These are phyloP conservation scores for Drosophila mercatorum DNA, from an alignment of 2,888 invertebrate genomes.

Conservation along the genomic window DNA sequence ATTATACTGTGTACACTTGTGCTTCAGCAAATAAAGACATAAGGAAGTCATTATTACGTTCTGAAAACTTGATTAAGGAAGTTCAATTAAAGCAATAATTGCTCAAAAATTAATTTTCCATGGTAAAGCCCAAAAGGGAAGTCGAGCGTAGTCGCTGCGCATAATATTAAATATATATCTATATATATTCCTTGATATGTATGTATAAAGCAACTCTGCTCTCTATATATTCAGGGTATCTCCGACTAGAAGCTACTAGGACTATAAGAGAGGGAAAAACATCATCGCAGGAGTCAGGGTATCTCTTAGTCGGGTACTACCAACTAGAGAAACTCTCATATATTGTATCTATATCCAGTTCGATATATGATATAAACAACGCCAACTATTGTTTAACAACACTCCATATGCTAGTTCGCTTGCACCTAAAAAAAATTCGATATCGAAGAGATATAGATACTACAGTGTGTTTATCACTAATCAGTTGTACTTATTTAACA, in stretches of 20 bases:
- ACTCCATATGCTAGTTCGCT: not conserved
- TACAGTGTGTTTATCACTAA: not conserved
- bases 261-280: not conserved
- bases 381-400: not conserved
- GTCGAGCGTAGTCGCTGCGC: not conserved
- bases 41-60: not conserved
- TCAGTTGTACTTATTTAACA: slow-evolving; percentile 8
- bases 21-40: not conserved
- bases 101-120: slow-evolving; percentile 1
- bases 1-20: too few species aligned
- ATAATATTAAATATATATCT: too few species aligned
- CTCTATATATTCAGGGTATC: not conserved
- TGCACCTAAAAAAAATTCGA: not conserved
- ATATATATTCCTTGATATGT: too few species aligned
- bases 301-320: not conserved
- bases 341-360: not conserved
- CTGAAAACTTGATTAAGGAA: not conserved
- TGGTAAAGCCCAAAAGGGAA: not conserved
- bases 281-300: not conserved
- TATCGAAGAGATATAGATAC: not conserved
- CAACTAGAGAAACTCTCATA: not conserved
- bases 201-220: too few species aligned
- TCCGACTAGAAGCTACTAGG: not conserved
- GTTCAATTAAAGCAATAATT: not conserved
- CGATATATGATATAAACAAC: not conserved